Base-by-base conservation (phyloP, 1,140 invertebrate species). In the Nomia melanderi region DNA sequence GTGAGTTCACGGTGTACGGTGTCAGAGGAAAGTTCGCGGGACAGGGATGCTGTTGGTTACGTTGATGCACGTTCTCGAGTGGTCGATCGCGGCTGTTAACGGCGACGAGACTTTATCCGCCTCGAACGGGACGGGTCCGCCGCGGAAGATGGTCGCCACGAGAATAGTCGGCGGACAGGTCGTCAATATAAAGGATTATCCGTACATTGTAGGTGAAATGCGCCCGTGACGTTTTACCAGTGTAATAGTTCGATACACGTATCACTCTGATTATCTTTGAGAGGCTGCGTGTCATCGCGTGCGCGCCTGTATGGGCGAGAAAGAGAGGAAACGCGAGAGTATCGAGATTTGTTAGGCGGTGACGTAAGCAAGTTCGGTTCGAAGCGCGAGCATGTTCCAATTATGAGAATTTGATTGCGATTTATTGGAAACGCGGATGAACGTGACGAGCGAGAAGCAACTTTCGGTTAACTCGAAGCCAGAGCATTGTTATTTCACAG, bases 81-180 rank as follows among this genome's bases (percentile, higher is more conserved):
- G n/a, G 53, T 14, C 66, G 41, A 25, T 67, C 27, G 25, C 31
- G 47, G 39, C 50, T 39, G 31, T 23, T 14, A 54, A 50, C 41
- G 53, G 31, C 3, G 31, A 41, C 36, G 0, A 0, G 2, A 27
- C 44, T 47, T 20, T n/a, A 33, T 75, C 64, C 53, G 17, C 23
- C 12, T 3, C 36, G 6, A 7, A 47, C 14, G 17, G 59, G 20
- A 54, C 17, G 29, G n/a, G 31, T 29, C 11, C 23, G 0, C 7
- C 41, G 50, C 0, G 33, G 41, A 53, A 47, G 11, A 17, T 31
- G 23, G 31, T 73, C 39, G 67, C 44, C 36, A 64, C 57, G 56
- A 83, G 86, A 70, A 82, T 88, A 41, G 73, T 88, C 56, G 88
- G 88, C 31, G 88, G 88, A 23, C 41, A 81, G 62, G 31, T 82